These are phyloP conservation scores for Neogale vison DNA, from an alignment of 2,113 vertebrate genomes.

Conservation along the genomic window DNA sequence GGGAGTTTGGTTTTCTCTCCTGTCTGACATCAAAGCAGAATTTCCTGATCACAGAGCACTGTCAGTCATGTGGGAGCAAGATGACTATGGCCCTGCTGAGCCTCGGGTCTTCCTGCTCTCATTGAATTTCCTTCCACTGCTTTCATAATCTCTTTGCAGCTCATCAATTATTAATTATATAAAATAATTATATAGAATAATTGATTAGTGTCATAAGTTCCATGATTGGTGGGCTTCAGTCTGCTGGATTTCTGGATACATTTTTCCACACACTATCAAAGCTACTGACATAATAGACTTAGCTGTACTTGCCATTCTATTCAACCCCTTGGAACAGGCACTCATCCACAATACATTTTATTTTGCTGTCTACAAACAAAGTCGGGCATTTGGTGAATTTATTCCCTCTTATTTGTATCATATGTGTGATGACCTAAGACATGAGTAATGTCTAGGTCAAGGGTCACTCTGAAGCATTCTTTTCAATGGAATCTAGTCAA, in stretches of 20 bases:
- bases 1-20: neutral
- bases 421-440: neutral
- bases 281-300: neutral
- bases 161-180: too few relatives aligned
- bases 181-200: too few relatives aligned
- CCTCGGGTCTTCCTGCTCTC: neutral
- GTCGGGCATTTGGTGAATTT: neutral
- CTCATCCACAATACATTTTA: neutral
- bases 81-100: neutral
- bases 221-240: too few relatives aligned
- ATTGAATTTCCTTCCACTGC: neutral
- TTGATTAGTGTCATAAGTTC: too few relatives aligned
- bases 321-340: neutral
- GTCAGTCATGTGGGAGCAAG: neutral
- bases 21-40: neutral
- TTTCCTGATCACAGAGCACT: neutral
- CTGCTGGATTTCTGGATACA: neutral
- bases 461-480: neutral
- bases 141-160: too few relatives aligned
- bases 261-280: neutral
- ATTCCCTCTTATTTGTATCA: neutral
- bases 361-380: neutral
- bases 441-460: neutral
- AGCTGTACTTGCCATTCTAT: neutral
- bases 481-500: neutral